Conservation (phyloP, 2,113 vertebrate species). For the Oenanthe melanoleuca region DNA sequence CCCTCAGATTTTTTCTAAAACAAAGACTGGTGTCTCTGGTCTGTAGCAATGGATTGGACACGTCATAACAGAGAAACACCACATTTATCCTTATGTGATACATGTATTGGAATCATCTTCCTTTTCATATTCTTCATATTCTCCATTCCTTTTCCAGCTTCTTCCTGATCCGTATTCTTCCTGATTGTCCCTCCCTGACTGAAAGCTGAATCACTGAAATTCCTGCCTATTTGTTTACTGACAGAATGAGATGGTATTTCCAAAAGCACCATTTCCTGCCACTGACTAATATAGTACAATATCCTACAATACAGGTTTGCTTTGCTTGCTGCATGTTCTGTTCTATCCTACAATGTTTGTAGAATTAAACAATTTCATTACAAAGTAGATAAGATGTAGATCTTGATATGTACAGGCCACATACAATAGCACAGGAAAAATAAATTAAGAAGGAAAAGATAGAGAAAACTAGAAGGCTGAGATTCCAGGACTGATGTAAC, state of each 20-base stretch:
- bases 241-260: slow-evolving; percentile 1
- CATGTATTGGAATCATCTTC: background rate
- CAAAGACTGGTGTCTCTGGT: background rate
- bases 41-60: background rate
- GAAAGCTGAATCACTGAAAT: slow-evolving; percentile 19
- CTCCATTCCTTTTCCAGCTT: background rate
- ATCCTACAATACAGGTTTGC: background rate
- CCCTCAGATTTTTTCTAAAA: background rate
- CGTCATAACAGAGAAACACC: background rate
- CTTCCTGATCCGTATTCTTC: background rate
- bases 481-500: background rate
- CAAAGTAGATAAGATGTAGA: background rate
- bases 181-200: background rate
- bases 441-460: background rate
- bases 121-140: background rate
- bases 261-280: background rate
- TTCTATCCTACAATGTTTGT: background rate
- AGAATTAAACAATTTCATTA: background rate
- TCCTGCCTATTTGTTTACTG: slow-evolving; percentile 19
- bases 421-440: background rate
- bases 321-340: background rate
- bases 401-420: background rate
- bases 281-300: background rate
- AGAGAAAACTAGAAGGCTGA: background rate
- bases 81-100: background rate